A percentile compares a stretch with the other conserved stretches of the same genome.
phyloP scores from a whole-genome alignment of 2,797 vertebrate genomes.

The Telmatherina bonti region DNA sequence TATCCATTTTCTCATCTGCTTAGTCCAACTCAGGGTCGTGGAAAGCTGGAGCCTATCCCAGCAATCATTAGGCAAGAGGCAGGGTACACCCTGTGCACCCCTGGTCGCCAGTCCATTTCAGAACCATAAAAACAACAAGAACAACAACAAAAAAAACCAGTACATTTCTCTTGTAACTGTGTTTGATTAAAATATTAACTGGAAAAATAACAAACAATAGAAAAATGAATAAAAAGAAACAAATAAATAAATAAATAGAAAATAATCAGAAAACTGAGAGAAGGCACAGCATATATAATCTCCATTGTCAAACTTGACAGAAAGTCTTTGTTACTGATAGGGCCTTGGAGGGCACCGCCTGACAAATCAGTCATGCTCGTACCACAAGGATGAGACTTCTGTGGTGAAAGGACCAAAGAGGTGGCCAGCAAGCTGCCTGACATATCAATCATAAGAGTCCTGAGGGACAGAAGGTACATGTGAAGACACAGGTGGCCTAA shows the following conservation, averaged over 20 bases:
- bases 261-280: slow-evolving; percentile 25
- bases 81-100: too few species aligned
- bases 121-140: too few species aligned
- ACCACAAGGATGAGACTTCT: slow-evolving; percentile 57
- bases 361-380: slow-evolving; percentile 66
- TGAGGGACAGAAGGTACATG: slow-evolving; percentile 45
- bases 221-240: slow-evolving; percentile 10
- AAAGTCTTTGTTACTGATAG: slow-evolving; percentile 36
- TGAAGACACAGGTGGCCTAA: slow-evolving; percentile 69
- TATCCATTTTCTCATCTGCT: too few species aligned
- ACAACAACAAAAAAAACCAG: too few species aligned
- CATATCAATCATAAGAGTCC: slow-evolving; percentile 71
- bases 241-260: too few species aligned
- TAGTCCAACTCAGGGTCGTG: too few species aligned
- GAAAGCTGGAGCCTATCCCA: too few species aligned
- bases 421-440: slow-evolving; percentile 69
- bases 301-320: slow-evolving; percentile 46
- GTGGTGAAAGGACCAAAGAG: slow-evolving; percentile 44
- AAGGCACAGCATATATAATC: slow-evolving; percentile 47
- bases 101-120: too few species aligned
- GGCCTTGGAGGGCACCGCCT: slow-evolving; percentile 27
- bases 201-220: too few species aligned
- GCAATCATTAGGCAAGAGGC: too few species aligned
- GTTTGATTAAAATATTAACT: slow-evolving; percentile 2
- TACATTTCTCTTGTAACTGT: not conserved